phyloP scores from a whole-genome alignment of 2,888 invertebrate genomes.

The Drosophila merina region DNA sequence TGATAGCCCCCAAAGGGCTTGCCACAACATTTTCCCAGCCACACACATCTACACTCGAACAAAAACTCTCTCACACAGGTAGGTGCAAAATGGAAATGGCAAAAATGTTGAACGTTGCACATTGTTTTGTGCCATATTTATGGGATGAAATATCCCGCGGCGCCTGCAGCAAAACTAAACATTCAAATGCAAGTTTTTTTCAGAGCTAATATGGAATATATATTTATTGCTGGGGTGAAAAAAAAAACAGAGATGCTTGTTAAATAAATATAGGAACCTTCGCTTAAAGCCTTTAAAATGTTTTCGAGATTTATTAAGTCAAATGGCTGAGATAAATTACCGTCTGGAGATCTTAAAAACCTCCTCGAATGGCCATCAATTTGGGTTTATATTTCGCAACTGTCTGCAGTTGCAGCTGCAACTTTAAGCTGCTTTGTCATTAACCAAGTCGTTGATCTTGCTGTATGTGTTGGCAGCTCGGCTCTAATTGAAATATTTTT shows the following conservation, averaged over 20 bases:
- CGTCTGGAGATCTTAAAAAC: neutral
- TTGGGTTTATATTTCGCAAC: slow-evolving; percentile 54
- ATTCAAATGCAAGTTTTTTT: neutral
- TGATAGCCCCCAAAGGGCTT: slow-evolving; percentile 54
- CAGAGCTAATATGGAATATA: neutral
- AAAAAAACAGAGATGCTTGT: neutral
- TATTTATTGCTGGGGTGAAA: neutral
- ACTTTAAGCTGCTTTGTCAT: slow-evolving; percentile 61
- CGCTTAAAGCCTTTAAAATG: neutral
- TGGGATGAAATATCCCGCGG: slow-evolving; percentile 32
- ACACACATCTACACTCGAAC: slow-evolving; percentile 14
- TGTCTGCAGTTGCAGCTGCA: slow-evolving; percentile 45
- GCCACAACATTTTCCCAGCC: slow-evolving; percentile 28
- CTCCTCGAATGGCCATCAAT: slow-evolving; percentile 31
- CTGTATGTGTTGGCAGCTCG: slow-evolving; percentile 65
- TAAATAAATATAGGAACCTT: neutral
- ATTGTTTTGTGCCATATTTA: slow-evolving; percentile 50
- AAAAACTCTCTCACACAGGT: slow-evolving; percentile 9
- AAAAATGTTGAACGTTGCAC: slow-evolving; percentile 33
- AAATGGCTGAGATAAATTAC: neutral
- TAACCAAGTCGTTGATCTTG: slow-evolving; percentile 71
- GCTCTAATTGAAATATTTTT: slow-evolving; percentile 76
- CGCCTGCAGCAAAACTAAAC: slow-evolving; percentile 14
- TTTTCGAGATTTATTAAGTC: neutral
- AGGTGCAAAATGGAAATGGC: slow-evolving; percentile 46